Conservation (phyloP, 2,113 vertebrate species). For the Corynorhinus townsendii region DNA sequence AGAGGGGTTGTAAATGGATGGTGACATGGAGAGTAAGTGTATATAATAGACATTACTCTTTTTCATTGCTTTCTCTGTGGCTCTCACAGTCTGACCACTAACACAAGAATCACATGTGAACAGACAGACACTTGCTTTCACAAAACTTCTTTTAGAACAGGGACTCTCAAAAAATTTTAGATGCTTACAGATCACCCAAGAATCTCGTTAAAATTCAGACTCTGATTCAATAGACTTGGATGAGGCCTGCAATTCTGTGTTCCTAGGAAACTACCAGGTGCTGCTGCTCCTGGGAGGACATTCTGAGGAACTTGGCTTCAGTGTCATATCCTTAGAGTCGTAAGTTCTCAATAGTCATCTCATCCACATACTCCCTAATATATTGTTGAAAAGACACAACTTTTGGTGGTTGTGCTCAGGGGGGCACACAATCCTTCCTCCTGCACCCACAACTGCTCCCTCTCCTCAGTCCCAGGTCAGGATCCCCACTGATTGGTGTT, state of each 20-base stretch:
- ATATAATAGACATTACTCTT: background rate
- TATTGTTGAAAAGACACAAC: background rate
- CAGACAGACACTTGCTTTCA: background rate
- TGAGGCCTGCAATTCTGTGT: background rate
- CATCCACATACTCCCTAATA: background rate
- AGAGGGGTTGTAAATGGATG: background rate
- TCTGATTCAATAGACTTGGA: background rate
- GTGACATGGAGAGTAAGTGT: background rate
- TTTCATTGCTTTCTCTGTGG: background rate
- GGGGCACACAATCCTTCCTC: background rate
- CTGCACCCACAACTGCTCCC: background rate
- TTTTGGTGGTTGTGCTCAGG: background rate
- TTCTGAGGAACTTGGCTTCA: background rate
- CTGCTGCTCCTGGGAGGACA: background rate
- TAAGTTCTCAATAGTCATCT: background rate
- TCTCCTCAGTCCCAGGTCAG: background rate
- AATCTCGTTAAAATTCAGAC: background rate
- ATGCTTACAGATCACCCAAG: background rate
- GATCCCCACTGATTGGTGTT: background rate
- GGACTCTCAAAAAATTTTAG: background rate
- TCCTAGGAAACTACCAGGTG: background rate
- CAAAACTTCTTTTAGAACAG: background rate
- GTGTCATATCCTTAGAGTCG: background rate
- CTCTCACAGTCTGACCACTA: background rate
- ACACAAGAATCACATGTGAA: background rate